Percentiles rank a stretch among this genome's conserved stretches.
These are phyloP conservation scores for Auanema sp. DNA, from an alignment of 2,888 invertebrate genomes.

Conservation along the genomic window DNA sequence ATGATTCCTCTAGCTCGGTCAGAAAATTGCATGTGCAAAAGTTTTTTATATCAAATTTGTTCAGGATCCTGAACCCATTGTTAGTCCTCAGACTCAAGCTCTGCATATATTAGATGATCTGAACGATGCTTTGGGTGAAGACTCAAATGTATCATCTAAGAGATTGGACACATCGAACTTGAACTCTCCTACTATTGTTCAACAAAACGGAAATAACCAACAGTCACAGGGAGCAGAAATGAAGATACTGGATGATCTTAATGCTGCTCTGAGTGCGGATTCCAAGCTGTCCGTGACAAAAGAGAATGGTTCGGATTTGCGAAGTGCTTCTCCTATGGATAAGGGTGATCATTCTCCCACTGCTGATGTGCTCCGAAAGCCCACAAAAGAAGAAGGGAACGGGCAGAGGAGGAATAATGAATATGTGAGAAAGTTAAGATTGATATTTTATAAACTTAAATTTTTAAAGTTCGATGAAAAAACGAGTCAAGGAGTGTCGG, in stretches of 20 bases:
- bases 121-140: slow-evolving; percentile 48
- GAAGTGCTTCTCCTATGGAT: too few relatives aligned
- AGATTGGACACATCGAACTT: not conserved
- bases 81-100: slow-evolving; percentile 48
- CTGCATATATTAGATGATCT: slow-evolving; percentile 59
- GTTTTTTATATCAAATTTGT: too few relatives aligned
- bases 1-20: too few relatives aligned
- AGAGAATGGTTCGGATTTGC: slow-evolving; percentile 10
- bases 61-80: slow-evolving; percentile 4
- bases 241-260: slow-evolving; percentile 3
- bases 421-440: not conserved
- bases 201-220: slow-evolving; percentile 9
- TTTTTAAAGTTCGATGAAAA: slow-evolving; percentile 11
- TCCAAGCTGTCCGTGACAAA: slow-evolving; percentile 17
- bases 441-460: not conserved
- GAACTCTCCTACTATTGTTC: not conserved
- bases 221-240: not conserved
- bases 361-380: not conserved
- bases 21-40: too few relatives aligned
- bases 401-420: too few relatives aligned
- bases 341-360: too few relatives aligned
- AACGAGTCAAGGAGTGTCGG: slow-evolving; percentile 5
- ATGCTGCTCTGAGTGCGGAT: slow-evolving; percentile 1
- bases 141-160: slow-evolving; percentile 14
- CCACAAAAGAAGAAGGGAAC: too few relatives aligned